Percentiles rank a stretch among this genome's conserved stretches.
phyloP scores from a whole-genome alignment of 2,113 vertebrate genomes.

The Trematomus loennbergii region DNA sequence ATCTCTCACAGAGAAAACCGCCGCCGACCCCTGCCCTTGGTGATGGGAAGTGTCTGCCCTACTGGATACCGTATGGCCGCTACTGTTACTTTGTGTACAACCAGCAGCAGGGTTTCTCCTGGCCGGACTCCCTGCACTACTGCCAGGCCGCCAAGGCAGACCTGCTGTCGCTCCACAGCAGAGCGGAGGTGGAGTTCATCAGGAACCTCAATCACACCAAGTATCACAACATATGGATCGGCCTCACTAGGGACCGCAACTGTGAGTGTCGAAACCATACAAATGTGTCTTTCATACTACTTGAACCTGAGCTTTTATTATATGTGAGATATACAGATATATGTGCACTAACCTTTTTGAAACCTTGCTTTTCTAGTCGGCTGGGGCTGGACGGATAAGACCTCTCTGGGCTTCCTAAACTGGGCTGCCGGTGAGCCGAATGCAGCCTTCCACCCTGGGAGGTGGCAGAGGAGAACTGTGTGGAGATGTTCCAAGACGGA shows the following conservation, averaged over 20 bases:
- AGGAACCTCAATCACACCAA: slow-evolving; percentile 74
- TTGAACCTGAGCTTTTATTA: not conserved
- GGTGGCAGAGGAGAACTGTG: slow-evolving; percentile 76
- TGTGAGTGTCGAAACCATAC: slow-evolving; percentile 63
- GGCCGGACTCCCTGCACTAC: slow-evolving; percentile 74
- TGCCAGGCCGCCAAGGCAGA: slow-evolving; percentile 63
- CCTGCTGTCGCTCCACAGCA: slow-evolving; percentile 81
- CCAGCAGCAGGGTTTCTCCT: slow-evolving; percentile 71
- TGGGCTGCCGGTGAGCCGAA: slow-evolving; percentile 84
- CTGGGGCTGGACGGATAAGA: slow-evolving; percentile 83
- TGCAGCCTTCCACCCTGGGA: slow-evolving; percentile 74
- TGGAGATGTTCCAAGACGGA: slow-evolving; percentile 84
- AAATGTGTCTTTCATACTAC: not conserved
- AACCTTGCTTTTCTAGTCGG: slow-evolving; percentile 63
- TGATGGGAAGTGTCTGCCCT: slow-evolving; percentile 64
- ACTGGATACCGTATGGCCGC: slow-evolving; percentile 68
- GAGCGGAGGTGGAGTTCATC: slow-evolving; percentile 83
- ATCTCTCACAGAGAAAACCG: slow-evolving; percentile 64
- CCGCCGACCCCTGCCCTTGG: slow-evolving; percentile 79
- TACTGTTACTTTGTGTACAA: slow-evolving; percentile 79
- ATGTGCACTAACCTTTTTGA: not conserved
- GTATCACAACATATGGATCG: slow-evolving; percentile 83
- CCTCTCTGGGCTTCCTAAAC: slow-evolving; percentile 77
- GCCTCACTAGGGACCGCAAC: slow-evolving; percentile 79
- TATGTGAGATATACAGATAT: not conserved